These are phyloP conservation scores for Gnathonemus longibarbis DNA, from an alignment of 2,113 vertebrate genomes.

Conservation along the genomic window DNA sequence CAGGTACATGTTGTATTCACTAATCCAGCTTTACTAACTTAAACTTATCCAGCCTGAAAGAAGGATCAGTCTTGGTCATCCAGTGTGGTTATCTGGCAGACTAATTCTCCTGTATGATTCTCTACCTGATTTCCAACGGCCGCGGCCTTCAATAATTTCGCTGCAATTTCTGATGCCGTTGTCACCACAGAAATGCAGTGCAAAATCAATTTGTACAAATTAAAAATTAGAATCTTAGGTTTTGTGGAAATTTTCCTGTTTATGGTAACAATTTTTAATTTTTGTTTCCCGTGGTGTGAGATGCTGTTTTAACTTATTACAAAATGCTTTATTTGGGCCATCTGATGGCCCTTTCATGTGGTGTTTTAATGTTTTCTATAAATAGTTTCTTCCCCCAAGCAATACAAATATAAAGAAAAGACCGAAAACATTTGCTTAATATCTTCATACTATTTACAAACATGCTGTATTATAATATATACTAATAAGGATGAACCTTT, in stretches of 20 bases:
- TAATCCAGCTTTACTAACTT: neutral
- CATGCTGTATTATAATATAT: neutral
- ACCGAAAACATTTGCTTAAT: neutral
- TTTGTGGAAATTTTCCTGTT: neutral
- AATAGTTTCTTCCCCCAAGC: neutral
- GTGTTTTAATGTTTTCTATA: neutral
- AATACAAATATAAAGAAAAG: neutral
- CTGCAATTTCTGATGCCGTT: neutral
- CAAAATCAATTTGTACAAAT: neutral
- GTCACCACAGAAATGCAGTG: neutral
- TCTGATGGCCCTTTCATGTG: neutral
- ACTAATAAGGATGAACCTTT: neutral
- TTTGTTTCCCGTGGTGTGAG: neutral
- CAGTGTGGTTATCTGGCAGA: neutral
- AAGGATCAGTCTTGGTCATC: neutral
- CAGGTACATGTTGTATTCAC: neutral
- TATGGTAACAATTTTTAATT: neutral
- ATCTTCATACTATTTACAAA: neutral
- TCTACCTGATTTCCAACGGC: neutral
- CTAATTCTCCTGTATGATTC: neutral
- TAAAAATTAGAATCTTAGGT: neutral
- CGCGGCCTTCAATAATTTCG: neutral
- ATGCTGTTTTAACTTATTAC: neutral
- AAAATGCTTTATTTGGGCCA: neutral
- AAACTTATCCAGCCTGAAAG: neutral